Percentiles rank a stretch among this genome's conserved stretches.
Evolutionary conservation across 2,888 invertebrate genomes (phyloP).

Genomic region (Entomobrya multifasciata): DNA sequence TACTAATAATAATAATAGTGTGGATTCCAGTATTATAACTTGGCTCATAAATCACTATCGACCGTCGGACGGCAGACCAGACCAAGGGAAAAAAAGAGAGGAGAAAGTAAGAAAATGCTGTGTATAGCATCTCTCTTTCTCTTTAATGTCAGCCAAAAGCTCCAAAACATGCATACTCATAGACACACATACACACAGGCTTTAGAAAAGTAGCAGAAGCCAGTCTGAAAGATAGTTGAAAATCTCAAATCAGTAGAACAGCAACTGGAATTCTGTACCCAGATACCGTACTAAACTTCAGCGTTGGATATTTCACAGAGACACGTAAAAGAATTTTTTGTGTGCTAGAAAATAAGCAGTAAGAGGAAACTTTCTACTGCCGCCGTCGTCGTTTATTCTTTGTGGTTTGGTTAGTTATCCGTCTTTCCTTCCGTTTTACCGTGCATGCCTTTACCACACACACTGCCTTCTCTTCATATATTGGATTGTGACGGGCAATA

Average conservation of each 20-base stretch:
- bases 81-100: slow-evolving; percentile 18
- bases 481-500: not conserved
- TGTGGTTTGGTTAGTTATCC: slow-evolving; percentile 61
- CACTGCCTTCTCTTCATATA: not conserved
- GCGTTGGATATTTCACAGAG: not conserved
- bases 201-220: slow-evolving; percentile 46
- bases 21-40: slow-evolving; percentile 71
- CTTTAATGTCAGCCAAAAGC: slow-evolving; percentile 59
- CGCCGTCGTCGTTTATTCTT: slow-evolving; percentile 42
- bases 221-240: slow-evolving; percentile 64
- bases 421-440: slow-evolving; percentile 42
- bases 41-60: slow-evolving; percentile 71
- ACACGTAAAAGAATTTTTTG: slow-evolving; percentile 15
- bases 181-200: not conserved
- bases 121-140: slow-evolving; percentile 48
- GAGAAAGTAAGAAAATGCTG: not conserved
- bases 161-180: not conserved
- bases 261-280: not conserved
- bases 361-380: slow-evolving; percentile 1
- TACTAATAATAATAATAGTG: slow-evolving; percentile 67
- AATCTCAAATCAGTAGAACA: slow-evolving; percentile 57
- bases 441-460: not conserved
- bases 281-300: not conserved
- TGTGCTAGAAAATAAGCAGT: slow-evolving; percentile 19
- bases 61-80: slow-evolving; percentile 50